phyloP scores from a whole-genome alignment of 2,797 vertebrate species.

The Tokudaia muenninki region DNA sequence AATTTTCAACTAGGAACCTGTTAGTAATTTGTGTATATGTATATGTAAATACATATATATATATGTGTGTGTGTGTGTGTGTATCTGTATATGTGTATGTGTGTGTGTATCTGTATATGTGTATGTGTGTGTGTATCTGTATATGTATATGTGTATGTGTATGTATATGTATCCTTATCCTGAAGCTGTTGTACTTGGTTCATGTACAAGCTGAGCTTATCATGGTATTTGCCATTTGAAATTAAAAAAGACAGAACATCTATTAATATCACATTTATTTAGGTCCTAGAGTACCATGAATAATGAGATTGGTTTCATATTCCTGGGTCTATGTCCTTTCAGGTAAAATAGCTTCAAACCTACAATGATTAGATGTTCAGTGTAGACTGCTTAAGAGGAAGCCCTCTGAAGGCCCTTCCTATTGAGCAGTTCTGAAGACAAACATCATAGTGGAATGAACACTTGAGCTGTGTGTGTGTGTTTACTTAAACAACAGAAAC shows the following conservation, averaged over 20 bases:
- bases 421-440: neutral
- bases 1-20: neutral
- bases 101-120: too few species aligned
- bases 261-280: neutral
- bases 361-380: neutral
- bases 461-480: neutral
- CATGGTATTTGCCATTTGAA: neutral
- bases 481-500: neutral
- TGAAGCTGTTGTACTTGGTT: neutral
- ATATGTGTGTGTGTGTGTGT: too few species aligned
- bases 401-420: neutral
- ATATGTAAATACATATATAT: neutral
- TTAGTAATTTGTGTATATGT: too few species aligned
- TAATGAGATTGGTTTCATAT: neutral
- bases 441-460: neutral
- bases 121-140: too few species aligned
- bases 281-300: neutral
- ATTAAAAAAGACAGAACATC: neutral
- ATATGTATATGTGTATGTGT: too few species aligned
- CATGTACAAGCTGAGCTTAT: neutral
- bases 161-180: too few species aligned
- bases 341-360: neutral
- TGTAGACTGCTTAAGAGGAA: neutral
- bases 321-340: neutral
- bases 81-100: too few species aligned